Evolutionary conservation across 2,888 invertebrate genomes (phyloP).

Genomic region (Choreutis nemorana): DNA sequence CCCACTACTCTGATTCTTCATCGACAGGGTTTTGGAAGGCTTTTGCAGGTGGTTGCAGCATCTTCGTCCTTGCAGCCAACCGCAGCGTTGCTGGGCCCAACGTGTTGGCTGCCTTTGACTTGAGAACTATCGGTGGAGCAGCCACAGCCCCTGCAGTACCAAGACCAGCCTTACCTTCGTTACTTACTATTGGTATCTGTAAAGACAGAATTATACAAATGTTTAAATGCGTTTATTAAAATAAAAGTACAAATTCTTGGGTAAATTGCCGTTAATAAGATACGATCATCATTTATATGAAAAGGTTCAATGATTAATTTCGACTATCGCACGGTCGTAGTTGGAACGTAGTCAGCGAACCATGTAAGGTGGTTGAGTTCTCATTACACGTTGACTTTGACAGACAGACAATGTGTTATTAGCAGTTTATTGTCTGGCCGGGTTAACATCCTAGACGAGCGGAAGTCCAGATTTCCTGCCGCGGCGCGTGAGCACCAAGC

Average conservation of each 20-base stretch:
- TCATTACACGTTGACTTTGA: too few species aligned
- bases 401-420: conserved; percentile 38
- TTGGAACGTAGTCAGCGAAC: too few species aligned
- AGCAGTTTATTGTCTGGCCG: conserved; percentile 47
- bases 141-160: conserved; percentile 48
- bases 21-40: conserved; percentile 36
- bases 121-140: conserved; percentile 13
- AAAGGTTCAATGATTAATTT: background rate
- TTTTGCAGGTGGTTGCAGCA: conserved; percentile 48
- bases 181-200: conserved; percentile 68
- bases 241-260: background rate
- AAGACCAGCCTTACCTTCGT: conserved; percentile 70
- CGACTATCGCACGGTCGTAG: too few species aligned
- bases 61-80: conserved; percentile 37
- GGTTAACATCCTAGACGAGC: conserved; percentile 56
- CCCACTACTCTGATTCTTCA: conserved; percentile 28
- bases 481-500: conserved; percentile 23
- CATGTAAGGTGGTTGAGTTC: too few species aligned
- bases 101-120: conserved; percentile 17
- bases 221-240: background rate
- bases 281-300: background rate
- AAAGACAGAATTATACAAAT: conserved; percentile 17
- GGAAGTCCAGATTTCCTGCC: conserved; percentile 59
- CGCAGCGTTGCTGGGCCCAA: conserved; percentile 41
- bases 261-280: background rate